Base-by-base conservation (phyloP, 2,888 invertebrate species). In the Zhengitettix transpicula region DNA sequence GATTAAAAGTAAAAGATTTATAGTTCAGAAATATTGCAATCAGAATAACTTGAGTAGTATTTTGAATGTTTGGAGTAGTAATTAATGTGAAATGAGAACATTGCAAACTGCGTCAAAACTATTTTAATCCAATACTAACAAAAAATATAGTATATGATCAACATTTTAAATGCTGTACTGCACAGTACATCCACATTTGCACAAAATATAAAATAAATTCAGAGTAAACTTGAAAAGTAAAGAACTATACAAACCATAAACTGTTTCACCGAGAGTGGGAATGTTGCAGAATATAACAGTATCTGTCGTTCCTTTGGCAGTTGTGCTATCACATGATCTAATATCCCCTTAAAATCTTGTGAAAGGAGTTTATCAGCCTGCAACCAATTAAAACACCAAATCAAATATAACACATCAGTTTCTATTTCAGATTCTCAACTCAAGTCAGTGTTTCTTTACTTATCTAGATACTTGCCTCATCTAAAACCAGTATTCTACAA, bases 331-430 rank as follows among this genome's bases (percentile, higher is more conserved):
- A 99, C 91, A 78, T 89, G 90, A 79, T 99, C 98, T 73, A 99
- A 81, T 91, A 99, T 96, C 73, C 94, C 93, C 77, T 95, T 95
- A 75, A 99, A 99, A 80, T 99, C 99, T 81, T 97, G 95, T 65
- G 97, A 98, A 67, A 99, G 82, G 69, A 99, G 83, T 77, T 99
- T 99, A 75, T 99, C 98, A 66, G 98, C 99, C 76, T 78, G 67
- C 9, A 68, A 69, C 44, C 44, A 61, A 58, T 16, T 15, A 52
- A 53, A 3, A 15, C 12, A 15, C 3, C n/a, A 56, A 56, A 9
- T 41, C 3, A 14, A n/a, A 56, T 28, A 15, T 12, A 17, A 9
- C 28, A 53, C 12, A 3, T n/a, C 7, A 53, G 5, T 17, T 28
- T 28, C 2, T 8, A 53, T 28, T 28, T 17, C 17, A 53, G 7